Conservation (phyloP, 1,140 invertebrate species). For the Argopecten irradians region DNA sequence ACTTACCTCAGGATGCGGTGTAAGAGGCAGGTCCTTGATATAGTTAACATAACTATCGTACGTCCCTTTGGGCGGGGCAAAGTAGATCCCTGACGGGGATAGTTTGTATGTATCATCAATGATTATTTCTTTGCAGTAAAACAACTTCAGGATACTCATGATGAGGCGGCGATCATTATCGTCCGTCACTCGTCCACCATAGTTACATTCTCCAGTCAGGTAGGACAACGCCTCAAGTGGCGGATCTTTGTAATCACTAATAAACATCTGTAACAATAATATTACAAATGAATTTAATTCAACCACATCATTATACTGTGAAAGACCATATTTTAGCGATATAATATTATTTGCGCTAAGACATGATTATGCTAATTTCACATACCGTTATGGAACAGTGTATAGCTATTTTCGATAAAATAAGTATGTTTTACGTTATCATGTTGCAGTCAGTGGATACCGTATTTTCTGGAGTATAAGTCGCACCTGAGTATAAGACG, state of each 20-base stretch:
- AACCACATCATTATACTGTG: neutral
- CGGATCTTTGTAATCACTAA: slow-evolving; percentile 74
- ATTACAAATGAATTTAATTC: neutral
- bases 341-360: too few relatives aligned
- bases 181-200: slow-evolving; percentile 77
- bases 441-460: too few relatives aligned
- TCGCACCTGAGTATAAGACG: too few relatives aligned
- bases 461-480: too few relatives aligned
- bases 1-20: slow-evolving; percentile 76
- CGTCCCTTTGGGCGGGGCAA: slow-evolving; percentile 83
- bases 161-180: slow-evolving; percentile 75
- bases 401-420: too few relatives aligned
- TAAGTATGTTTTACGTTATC: too few relatives aligned
- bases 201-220: slow-evolving; percentile 77
- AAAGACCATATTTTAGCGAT: too few relatives aligned
- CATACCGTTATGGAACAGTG: too few relatives aligned
- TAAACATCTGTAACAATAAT: slow-evolving; percentile 74
- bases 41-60: slow-evolving; percentile 86
- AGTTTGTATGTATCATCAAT: slow-evolving; percentile 81
- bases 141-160: slow-evolving; percentile 71
- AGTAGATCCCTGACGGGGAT: slow-evolving; percentile 82
- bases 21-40: slow-evolving; percentile 82
- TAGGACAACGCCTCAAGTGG: slow-evolving; percentile 75
- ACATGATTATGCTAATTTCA: too few relatives aligned
- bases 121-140: slow-evolving; percentile 77